phyloP scores from a whole-genome alignment of 2,888 invertebrate species.

The Leucoma salicis region DNA sequence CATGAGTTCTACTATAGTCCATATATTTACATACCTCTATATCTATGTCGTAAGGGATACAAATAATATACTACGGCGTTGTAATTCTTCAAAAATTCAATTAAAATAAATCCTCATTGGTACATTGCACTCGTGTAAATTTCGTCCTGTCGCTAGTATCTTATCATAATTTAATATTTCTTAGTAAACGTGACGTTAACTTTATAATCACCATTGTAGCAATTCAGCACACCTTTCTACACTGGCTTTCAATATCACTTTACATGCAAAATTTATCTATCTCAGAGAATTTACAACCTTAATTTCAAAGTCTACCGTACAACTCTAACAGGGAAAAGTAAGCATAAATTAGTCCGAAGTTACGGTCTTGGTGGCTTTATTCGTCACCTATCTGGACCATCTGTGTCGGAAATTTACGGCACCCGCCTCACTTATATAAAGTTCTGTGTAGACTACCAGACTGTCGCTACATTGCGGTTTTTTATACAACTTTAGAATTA shows the following conservation, averaged over 20 bases:
- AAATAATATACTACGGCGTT: not conserved
- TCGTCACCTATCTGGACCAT: constrained; percentile 51
- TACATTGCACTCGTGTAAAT: not conserved
- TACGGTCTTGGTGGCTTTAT: constrained; percentile 32
- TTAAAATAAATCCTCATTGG: not conserved
- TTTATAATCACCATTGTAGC: not conserved
- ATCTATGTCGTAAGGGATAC: too few species aligned
- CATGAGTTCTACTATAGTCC: too few species aligned
- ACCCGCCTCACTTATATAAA: constrained; percentile 39
- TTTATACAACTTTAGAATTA: constrained; percentile 15
- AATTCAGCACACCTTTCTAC: not conserved
- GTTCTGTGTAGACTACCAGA: constrained; percentile 21
- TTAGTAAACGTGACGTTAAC: not conserved
- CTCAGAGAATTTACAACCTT: constrained; percentile 21
- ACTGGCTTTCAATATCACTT: not conserved
- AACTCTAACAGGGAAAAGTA: constrained; percentile 29
- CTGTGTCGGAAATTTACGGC: constrained; percentile 48
- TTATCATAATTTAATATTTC: not conserved
- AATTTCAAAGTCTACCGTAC: constrained; percentile 19
- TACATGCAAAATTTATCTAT: constrained; percentile 1
- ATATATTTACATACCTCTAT: too few species aligned
- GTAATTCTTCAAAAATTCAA: not conserved
- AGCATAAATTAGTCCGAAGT: constrained; percentile 31
- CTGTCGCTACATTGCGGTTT: constrained; percentile 26
- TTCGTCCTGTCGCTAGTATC: not conserved